Base-by-base conservation (phyloP, 2,888 invertebrate genomes). In the Agrilus biguttatus region DNA sequence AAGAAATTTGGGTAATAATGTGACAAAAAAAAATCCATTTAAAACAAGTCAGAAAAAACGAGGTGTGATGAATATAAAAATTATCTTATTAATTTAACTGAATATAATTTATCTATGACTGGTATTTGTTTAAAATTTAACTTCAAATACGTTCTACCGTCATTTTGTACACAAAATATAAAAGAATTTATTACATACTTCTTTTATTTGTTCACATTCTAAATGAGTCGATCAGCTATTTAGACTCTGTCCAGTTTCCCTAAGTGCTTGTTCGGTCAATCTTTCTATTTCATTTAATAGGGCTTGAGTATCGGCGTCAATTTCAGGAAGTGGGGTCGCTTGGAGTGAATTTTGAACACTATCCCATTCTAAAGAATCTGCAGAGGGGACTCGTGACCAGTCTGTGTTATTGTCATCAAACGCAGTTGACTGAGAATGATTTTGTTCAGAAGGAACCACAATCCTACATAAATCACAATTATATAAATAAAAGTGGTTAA, bases 341-440 rank as follows among this genome's bases (percentile, higher is more conserved):
- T 59, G 58, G 36, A 54, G 47, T 1, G 59, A 55, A 33, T 66
- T 63, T 47, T 75, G 75, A 3, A 76, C 71, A 33, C 70, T 71
- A 57, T 80, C 80, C 80, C 80, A 80, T 61, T 80, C 80, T 38
- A 80, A 65, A 3, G 80, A 80, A 55, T 78, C 76, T 5, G 77
- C 77, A 2, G 76, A 76, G 5, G 77, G 75, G 35, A 74, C 73
- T 51, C 75, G 67, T 1, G 77, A 78, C 74, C 75, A 77, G 47
- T 71, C 72, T 8, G 69, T 53, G 55, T 67, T 55, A 56, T 68
- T 60, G 34, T 54, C 57, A 23, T 52, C 49, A 10, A 28, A 28
- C 8, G 28, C 28, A 28, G 28, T 28, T 28, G 28, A 28, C 28
- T 28, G 28, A 23, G 23, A 21, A 39, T 21, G 4, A 23, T 10